phyloP scores from a whole-genome alignment of 2,797 vertebrate genomes.

The Staurois parvus region DNA sequence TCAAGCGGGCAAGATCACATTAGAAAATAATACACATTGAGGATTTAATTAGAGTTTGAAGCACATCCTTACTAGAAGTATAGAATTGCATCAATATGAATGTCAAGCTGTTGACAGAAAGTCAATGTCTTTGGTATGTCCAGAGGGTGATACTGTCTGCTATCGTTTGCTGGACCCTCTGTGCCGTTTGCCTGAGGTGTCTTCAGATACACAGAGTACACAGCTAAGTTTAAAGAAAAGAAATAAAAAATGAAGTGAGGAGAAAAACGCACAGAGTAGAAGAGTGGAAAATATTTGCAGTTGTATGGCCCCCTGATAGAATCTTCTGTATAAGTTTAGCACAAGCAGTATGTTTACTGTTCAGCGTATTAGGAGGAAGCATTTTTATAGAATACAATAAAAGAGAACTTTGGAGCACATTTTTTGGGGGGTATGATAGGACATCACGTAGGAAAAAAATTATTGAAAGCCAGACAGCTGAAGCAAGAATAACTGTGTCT shows the following conservation, averaged over 20 bases:
- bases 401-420: neutral
- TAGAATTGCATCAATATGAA: constrained; percentile 44
- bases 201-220: constrained; percentile 26
- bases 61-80: constrained; percentile 26
- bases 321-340: constrained; percentile 1
- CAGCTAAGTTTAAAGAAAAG: constrained; percentile 33
- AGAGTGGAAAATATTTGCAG: constrained; percentile 9
- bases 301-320: neutral
- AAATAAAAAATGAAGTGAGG: constrained; percentile 29
- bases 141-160: constrained; percentile 53
- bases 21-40: constrained; percentile 40
- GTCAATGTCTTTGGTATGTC: constrained; percentile 57
- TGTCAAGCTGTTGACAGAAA: constrained; percentile 54
- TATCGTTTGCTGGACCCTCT: constrained; percentile 44
- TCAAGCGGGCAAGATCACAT: constrained; percentile 15
- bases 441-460: constrained; percentile 4
- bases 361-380: neutral
- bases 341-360: neutral
- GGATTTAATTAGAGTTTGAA: constrained; percentile 52
- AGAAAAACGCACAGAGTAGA: neutral
- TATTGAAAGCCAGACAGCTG: neutral
- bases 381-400: constrained; percentile 21
- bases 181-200: constrained; percentile 48
- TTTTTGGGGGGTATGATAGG: constrained; percentile 5
- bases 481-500: neutral